Evolutionary conservation across 2,113 vertebrate genomes (phyloP).

Genomic region (Laticauda colubrina): DNA sequence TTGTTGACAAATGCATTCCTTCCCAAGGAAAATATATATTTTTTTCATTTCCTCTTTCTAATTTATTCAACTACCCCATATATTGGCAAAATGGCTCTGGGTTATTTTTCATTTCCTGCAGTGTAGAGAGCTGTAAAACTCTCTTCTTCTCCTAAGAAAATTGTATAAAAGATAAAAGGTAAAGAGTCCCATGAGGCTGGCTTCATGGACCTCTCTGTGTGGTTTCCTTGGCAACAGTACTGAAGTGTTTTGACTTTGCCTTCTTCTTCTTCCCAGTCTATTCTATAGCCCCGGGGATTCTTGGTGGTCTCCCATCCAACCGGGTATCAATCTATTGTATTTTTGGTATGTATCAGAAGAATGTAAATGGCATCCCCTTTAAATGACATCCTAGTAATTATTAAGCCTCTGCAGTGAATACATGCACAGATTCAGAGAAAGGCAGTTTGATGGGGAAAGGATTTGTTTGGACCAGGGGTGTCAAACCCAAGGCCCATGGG

Average conservation of each 20-base stretch:
- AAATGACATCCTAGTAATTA: constrained; percentile 1
- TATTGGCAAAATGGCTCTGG: not conserved
- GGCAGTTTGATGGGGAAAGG: not conserved
- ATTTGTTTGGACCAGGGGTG: not conserved
- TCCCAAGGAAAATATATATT: not conserved
- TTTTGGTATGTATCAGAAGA: not conserved
- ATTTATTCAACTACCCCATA: not conserved
- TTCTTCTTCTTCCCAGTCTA: not conserved
- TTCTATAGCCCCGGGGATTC: not conserved
- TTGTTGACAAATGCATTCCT: constrained; percentile 12
- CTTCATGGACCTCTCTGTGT: not conserved
- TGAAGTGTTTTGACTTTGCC: not conserved
- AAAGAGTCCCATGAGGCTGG: not conserved
- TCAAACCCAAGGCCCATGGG: no score
- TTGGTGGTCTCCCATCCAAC: not conserved
- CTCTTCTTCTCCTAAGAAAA: not conserved
- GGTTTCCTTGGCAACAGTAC: not conserved
- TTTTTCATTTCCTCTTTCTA: constrained; percentile 9
- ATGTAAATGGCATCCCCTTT: constrained; percentile 28
- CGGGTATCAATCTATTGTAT: not conserved
- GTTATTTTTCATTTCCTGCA: constrained; percentile 13
- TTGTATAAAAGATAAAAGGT: not conserved
- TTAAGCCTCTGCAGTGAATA: not conserved
- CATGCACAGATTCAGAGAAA: not conserved
- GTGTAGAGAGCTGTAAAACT: not conserved